Evolutionary conservation across 2,113 vertebrate species (phyloP).

Genomic region (Sinocyclocheilus maitianheensis): DNA sequence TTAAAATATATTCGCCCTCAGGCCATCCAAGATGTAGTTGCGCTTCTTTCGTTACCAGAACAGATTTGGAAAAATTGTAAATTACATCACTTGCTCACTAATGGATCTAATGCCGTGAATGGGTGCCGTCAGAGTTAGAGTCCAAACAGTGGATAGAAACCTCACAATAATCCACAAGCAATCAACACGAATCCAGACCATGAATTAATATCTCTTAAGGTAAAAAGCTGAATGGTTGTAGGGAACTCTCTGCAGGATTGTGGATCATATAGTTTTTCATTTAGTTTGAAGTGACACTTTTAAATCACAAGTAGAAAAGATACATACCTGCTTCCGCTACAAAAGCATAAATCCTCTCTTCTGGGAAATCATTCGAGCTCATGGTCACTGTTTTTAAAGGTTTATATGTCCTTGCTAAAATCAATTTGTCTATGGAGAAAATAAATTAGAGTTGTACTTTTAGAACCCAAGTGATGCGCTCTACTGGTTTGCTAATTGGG

Average conservation of each 20-base stretch:
- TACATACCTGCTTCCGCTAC: neutral
- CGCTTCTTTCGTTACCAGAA: neutral
- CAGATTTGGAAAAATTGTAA: neutral
- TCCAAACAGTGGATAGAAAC: neutral
- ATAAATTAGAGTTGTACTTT: neutral
- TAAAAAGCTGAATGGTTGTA: neutral
- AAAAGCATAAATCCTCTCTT: neutral
- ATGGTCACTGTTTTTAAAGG: neutral
- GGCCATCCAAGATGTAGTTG: too few relatives aligned
- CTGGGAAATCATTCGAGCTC: neutral
- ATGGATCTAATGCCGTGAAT: neutral
- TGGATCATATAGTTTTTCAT: neutral
- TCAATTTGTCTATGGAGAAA: neutral
- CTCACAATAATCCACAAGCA: neutral
- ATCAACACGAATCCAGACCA: neutral
- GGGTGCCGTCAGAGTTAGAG: neutral
- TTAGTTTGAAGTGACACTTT: neutral
- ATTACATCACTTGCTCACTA: neutral
- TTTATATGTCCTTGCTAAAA: neutral
- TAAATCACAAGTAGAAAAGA: neutral
- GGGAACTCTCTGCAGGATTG: neutral
- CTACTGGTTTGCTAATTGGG: neutral
- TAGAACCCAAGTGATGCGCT: neutral
- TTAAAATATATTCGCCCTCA: too few relatives aligned
- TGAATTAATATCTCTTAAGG: neutral